These are phyloP conservation scores for Ceryle rudis DNA, from an alignment of 2,797 vertebrate genomes.

Conservation along the genomic window DNA sequence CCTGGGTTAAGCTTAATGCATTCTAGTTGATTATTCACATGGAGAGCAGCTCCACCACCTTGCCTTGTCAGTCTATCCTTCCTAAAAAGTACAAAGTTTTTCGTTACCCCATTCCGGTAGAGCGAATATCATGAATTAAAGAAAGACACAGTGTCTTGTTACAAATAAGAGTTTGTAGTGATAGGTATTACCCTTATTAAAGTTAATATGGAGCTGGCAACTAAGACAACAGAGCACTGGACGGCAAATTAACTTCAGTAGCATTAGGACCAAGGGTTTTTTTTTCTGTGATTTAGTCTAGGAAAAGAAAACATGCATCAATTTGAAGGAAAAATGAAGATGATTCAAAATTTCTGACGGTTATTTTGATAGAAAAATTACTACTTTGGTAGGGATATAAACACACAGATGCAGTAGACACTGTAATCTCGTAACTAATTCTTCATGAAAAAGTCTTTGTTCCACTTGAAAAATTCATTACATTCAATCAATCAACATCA, in stretches of 20 bases:
- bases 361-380: not conserved
- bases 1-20: no score
- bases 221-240: not conserved
- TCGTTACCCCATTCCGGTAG: no score
- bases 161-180: not conserved
- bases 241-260: not conserved
- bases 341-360: not conserved
- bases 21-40: no score
- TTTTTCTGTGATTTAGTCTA: not conserved
- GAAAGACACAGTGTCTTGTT: not conserved
- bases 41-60: no score
- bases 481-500: constrained; percentile 9
- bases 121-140: not conserved
- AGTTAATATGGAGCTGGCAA: not conserved
- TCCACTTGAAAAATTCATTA: constrained; percentile 23
- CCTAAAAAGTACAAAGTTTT: no score
- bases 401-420: not conserved
- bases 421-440: not conserved
- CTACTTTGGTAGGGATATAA: not conserved
- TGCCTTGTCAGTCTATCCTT: no score
- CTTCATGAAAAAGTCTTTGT: not conserved
- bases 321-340: not conserved
- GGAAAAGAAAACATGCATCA: not conserved
- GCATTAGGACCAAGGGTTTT: rapidly evolving
- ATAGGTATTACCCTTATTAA: not conserved